phyloP scores from a whole-genome alignment of 2,888 invertebrate genomes.

The Xylocampa areola region DNA sequence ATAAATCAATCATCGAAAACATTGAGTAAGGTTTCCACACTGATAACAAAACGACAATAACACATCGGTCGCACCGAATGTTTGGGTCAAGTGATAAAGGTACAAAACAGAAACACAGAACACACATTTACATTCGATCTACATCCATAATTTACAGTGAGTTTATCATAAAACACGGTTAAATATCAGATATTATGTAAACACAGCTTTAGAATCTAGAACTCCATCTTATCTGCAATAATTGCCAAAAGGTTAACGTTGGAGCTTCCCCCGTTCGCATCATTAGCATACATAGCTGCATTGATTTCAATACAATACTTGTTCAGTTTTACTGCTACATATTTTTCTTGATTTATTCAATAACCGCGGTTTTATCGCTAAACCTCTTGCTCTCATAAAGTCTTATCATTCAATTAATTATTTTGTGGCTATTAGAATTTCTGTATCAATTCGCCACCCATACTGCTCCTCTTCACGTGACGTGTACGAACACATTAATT shows the following conservation, averaged over 20 bases:
- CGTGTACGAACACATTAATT: constrained; percentile 25
- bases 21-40: constrained; percentile 34
- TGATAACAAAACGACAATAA: constrained; percentile 37
- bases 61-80: constrained; percentile 33
- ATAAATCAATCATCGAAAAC: constrained; percentile 11
- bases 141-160: constrained; percentile 23
- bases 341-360: constrained; percentile 59
- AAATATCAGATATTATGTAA: constrained; percentile 46
- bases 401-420: constrained; percentile 72
- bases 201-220: constrained; percentile 52
- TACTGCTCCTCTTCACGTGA: constrained; percentile 45
- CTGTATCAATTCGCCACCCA: constrained; percentile 56
- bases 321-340: constrained; percentile 34
- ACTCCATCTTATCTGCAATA: constrained; percentile 56
- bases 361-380: constrained; percentile 56
- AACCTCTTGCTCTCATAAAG: constrained; percentile 67
- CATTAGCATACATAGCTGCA: constrained; percentile 39
- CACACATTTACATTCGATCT: constrained; percentile 22
- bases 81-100: constrained; percentile 53
- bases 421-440: constrained; percentile 60
- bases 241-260: constrained; percentile 48
- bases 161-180: constrained; percentile 50
- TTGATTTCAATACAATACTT: constrained; percentile 37
- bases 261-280: constrained; percentile 24
- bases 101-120: constrained; percentile 24